phyloP scores from a whole-genome alignment of 2,888 invertebrate genomes.

The Busseola fusca region DNA sequence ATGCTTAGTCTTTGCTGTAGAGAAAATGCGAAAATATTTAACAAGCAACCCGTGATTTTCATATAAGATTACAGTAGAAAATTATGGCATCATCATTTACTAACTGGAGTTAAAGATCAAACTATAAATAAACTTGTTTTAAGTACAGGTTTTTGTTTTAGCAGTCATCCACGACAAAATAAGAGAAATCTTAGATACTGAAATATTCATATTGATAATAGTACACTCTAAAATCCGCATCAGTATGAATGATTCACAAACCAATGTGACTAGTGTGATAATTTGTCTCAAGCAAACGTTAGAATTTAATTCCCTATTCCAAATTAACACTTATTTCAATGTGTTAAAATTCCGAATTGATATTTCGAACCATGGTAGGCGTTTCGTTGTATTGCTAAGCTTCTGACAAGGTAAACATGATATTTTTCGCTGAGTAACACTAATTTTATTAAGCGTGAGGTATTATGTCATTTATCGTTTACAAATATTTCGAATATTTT shows the following conservation, averaged over 20 bases:
- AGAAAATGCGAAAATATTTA: not conserved
- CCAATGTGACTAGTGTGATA: slow-evolving; percentile 34
- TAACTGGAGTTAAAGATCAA: not conserved
- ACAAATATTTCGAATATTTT: slow-evolving; percentile 19
- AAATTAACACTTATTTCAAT: slow-evolving; percentile 25
- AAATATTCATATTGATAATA: slow-evolving; percentile 28
- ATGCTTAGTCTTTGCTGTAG: not conserved
- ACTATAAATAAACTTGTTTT: not conserved
- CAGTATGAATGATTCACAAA: slow-evolving; percentile 30
- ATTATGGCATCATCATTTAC: not conserved
- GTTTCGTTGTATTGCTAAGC: slow-evolving; percentile 53
- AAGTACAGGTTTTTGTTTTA: not conserved
- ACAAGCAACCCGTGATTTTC: no score
- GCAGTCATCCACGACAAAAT: slow-evolving; percentile 8
- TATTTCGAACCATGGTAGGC: slow-evolving; percentile 26
- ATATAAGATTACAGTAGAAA: not conserved
- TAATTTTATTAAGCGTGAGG: slow-evolving; percentile 44
- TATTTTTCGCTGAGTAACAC: slow-evolving; percentile 34
- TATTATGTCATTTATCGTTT: slow-evolving; percentile 37
- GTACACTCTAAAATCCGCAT: slow-evolving; percentile 26
- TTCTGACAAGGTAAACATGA: slow-evolving; percentile 54
- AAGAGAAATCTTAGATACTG: not conserved
- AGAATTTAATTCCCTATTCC: not conserved
- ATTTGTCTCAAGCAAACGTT: slow-evolving; percentile 35
- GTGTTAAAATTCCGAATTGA: slow-evolving; percentile 18